Conservation (phyloP, 2,888 invertebrate genomes). For the Hoplodrina blanda region DNA sequence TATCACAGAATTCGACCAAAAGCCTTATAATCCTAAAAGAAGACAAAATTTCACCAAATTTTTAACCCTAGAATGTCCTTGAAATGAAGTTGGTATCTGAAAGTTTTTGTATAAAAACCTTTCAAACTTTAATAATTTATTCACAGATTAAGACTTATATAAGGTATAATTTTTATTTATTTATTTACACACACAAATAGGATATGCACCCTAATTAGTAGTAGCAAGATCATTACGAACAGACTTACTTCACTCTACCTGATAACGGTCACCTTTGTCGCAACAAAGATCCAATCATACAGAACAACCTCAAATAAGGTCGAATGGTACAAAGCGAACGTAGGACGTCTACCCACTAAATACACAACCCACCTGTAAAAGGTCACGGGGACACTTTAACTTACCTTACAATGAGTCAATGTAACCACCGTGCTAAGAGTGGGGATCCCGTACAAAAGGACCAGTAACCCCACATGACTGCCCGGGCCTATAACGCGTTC, state of each 20-base stretch:
- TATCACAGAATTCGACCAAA: neutral
- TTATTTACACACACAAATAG: no score
- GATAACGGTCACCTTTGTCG: slow-evolving; percentile 34
- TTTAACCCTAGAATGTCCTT: no score
- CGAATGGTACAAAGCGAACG: slow-evolving; percentile 42
- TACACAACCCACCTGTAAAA: slow-evolving; percentile 40
- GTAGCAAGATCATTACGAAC: neutral
- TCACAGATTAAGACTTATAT: no score
- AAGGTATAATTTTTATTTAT: no score
- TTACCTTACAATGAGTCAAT: slow-evolving; percentile 89
- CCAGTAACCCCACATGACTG: slow-evolving; percentile 85
- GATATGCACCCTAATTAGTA: neutral
- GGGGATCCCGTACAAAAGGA: slow-evolving; percentile 87
- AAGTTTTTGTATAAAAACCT: no score
- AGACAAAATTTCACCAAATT: no score
- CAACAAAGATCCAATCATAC: slow-evolving; percentile 27
- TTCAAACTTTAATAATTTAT: no score
- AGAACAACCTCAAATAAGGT: slow-evolving; percentile 42
- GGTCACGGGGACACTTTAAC: slow-evolving; percentile 2
- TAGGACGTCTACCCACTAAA: slow-evolving; percentile 45
- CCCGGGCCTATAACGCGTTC: slow-evolving; percentile 86
- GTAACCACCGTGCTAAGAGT: slow-evolving; percentile 87
- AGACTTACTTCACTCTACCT: neutral
- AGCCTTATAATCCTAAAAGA: no score
- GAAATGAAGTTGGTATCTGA: no score